phyloP scores from a whole-genome alignment of 2,888 invertebrate species.

The Andrena trimmerana region DNA sequence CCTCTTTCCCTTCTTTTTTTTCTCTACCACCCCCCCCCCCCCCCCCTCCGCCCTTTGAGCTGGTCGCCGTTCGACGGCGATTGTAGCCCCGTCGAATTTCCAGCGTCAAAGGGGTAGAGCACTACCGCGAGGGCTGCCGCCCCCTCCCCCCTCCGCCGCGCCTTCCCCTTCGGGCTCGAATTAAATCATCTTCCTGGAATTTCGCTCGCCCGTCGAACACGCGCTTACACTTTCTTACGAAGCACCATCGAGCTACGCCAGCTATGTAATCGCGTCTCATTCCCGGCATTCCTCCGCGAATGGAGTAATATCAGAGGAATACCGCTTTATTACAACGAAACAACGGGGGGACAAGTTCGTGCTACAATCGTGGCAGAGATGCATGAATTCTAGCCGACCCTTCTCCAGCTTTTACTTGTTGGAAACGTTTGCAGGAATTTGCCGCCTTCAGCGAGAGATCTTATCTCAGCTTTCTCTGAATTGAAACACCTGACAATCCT shows the following conservation, averaged over 20 bases:
- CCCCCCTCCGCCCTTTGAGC: not conserved
- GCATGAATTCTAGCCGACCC: not conserved
- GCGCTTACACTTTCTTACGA: slow-evolving; percentile 23
- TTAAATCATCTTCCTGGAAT: slow-evolving; percentile 33
- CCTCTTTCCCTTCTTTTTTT: no score
- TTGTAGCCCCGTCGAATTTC: slow-evolving; percentile 3
- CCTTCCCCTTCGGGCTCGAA: not conserved
- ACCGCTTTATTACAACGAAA: slow-evolving; percentile 1
- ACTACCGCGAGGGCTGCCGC: not conserved
- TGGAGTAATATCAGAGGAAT: not conserved
- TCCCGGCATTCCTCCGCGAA: slow-evolving; percentile 4
- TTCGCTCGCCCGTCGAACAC: slow-evolving; percentile 23
- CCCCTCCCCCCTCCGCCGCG: no score
- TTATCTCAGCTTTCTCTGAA: no score
- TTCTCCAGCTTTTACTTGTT: no score
- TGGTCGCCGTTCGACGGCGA: not conserved
- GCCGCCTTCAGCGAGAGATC: no score
- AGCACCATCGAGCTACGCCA: slow-evolving; percentile 10
- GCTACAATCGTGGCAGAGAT: not conserved
- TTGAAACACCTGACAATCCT: no score
- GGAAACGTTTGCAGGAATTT: no score
- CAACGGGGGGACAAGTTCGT: no score
- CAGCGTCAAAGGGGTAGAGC: slow-evolving; percentile 7
- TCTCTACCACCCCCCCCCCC: no score
- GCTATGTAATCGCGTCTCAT: not conserved